Percentiles rank a stretch among this genome's conserved stretches.
These are phyloP conservation scores for Amniataba percoides DNA, from an alignment of 2,797 vertebrate genomes.

Conservation along the genomic window DNA sequence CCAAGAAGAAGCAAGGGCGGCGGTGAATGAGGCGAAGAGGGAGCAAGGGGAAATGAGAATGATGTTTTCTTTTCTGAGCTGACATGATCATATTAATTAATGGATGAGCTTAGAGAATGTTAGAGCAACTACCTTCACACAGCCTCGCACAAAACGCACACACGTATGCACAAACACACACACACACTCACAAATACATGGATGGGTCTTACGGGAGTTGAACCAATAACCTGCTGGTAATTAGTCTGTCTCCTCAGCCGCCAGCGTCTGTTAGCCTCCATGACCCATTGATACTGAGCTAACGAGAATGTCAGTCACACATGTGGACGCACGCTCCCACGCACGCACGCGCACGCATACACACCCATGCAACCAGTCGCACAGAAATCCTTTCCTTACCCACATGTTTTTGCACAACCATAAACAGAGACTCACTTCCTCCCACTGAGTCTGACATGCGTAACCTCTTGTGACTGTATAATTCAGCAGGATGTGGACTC, in stretches of 20 bases:
- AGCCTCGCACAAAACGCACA: conserved; percentile 25
- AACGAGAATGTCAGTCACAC: conserved; percentile 79
- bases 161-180: background rate
- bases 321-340: conserved; percentile 3
- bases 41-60: conserved; percentile 51
- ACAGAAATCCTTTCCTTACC: conserved; percentile 29
- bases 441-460: conserved; percentile 55
- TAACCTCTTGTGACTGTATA: conserved; percentile 63
- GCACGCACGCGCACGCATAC: conserved; percentile 7
- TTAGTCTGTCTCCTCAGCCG: conserved; percentile 82
- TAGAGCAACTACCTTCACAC: conserved; percentile 55
- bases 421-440: conserved; percentile 54
- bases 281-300: conserved; percentile 81
- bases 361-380: background rate
- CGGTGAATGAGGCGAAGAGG: conserved; percentile 26
- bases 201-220: conserved; percentile 78
- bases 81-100: conserved; percentile 80
- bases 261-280: conserved; percentile 80
- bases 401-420: conserved; percentile 43
- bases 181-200: conserved; percentile 55
- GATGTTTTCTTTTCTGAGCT: conserved; percentile 71
- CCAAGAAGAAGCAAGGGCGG: conserved; percentile 11
- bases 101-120: conserved; percentile 72
- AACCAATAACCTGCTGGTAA: conserved; percentile 84
- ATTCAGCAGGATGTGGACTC: conserved; percentile 62